These are phyloP conservation scores for Myathropa florea DNA, from an alignment of 2,888 invertebrate species.

Conservation along the genomic window DNA sequence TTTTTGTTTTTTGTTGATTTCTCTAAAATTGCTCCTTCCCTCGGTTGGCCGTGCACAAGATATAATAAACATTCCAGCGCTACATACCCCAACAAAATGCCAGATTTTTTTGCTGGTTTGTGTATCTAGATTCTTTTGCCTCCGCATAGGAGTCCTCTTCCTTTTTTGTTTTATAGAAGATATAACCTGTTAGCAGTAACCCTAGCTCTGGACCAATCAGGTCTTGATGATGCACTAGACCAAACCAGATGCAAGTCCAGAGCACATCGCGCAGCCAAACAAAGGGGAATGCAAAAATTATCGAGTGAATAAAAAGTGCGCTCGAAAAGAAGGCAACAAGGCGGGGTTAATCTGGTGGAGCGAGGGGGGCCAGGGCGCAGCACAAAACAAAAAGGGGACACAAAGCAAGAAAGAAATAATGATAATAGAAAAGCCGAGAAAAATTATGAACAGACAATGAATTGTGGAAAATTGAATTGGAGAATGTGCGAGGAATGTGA, in stretches of 20 bases:
- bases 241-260: slow-evolving; percentile 47
- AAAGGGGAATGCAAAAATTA: slow-evolving; percentile 26
- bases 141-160: not conserved
- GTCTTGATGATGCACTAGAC: slow-evolving; percentile 43
- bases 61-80: not conserved
- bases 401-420: slow-evolving; percentile 15
- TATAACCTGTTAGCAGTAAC: slow-evolving; percentile 52
- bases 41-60: not conserved
- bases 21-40: not conserved
- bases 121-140: not conserved
- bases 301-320: slow-evolving; percentile 7
- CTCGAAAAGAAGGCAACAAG: slow-evolving; percentile 7
- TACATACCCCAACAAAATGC: not conserved
- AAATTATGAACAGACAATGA: slow-evolving; percentile 3
- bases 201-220: slow-evolving; percentile 22
- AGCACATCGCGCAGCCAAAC: not conserved
- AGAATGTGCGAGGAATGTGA: slow-evolving; percentile 7
- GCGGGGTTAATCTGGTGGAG: slow-evolving; percentile 1
- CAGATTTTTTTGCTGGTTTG: not conserved
- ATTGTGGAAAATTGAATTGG: not conserved
- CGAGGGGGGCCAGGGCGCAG: not conserved
- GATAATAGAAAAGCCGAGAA: slow-evolving; percentile 17
- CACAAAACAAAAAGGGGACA: not conserved
- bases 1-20: slow-evolving; percentile 31
- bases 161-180: slow-evolving; percentile 1